Percentiles rank a stretch among this genome's conserved stretches.
Conservation (phyloP, 1,140 invertebrate genomes). For the Littorina saxatilis region DNA sequence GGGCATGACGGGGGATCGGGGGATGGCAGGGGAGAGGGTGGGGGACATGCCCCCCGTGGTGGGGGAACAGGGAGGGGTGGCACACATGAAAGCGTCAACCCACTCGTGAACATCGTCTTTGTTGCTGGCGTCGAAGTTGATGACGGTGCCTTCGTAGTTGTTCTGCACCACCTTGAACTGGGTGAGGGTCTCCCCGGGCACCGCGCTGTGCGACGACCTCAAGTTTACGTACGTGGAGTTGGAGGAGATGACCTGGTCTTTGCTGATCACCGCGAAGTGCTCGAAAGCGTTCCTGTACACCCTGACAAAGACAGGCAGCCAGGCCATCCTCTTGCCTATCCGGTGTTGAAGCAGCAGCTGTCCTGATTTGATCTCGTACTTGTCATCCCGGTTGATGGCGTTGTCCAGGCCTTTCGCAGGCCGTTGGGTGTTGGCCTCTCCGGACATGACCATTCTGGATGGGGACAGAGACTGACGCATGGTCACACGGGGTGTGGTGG, state of each 20-base stretch:
- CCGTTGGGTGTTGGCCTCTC: not conserved
- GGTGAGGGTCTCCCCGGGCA: not conserved
- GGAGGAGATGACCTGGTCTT: slow-evolving; percentile 27
- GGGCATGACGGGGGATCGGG: slow-evolving; percentile 33
- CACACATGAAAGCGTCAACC: slow-evolving; percentile 21
- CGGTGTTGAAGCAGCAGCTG: slow-evolving; percentile 24
- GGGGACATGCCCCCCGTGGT: slow-evolving; percentile 16
- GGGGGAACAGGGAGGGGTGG: slow-evolving; percentile 19
- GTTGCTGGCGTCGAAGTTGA: slow-evolving; percentile 25
- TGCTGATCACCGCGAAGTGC: slow-evolving; percentile 36
- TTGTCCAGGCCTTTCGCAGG: not conserved
- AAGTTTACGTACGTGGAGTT: slow-evolving; percentile 31
- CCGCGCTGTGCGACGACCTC: not conserved
- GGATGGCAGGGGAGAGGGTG: slow-evolving; percentile 10
- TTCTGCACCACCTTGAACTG: slow-evolving; percentile 36
- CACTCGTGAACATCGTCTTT: not conserved
- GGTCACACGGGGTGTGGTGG: not conserved
- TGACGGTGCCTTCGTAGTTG: slow-evolving; percentile 35
- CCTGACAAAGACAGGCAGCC: slow-evolving; percentile 29
- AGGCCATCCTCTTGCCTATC: not conserved
- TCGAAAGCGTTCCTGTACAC: slow-evolving; percentile 36
- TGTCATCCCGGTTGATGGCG: not conserved
- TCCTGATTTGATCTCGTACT: slow-evolving; percentile 35
- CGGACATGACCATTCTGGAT: not conserved
- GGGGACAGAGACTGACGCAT: not conserved